Base-by-base conservation (phyloP, 2,113 vertebrate genomes). In the Apodemus speciosus region DNA sequence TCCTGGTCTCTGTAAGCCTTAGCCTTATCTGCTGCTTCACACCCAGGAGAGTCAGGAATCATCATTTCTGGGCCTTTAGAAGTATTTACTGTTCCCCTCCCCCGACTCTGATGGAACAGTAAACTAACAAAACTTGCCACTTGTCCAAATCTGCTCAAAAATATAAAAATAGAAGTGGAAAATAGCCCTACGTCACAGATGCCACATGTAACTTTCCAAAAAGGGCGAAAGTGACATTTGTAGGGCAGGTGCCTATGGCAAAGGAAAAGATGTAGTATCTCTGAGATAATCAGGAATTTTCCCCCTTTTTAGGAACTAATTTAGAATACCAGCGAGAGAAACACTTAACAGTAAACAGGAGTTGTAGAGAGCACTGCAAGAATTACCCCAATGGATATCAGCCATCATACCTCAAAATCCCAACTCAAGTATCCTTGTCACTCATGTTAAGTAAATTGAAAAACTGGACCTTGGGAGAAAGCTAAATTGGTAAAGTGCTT, bases 181-280 rank as follows among this genome's bases (percentile, higher is more conserved):
- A 75, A 91, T 69, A 88, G 21, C 18, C 25, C 56, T 73, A 20
- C 92, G 56, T 85, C 83, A 75, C 68, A 92, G 30, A 81, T 49
- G 27, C 79, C 43, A n/a, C 25, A 51, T 64, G 32, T 8, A 51
- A 23, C 69, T 89, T 89, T 60, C 32, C 27, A 91, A 32, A 91
- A 91, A 35, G 88, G 62, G 85, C n/a, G 93, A 85, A 51, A 58
- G 1, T 89, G n/a, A 91, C 40, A 66, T 25, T 88, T 92, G 35
- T 3, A 60, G 43, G 35, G 40, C 90, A 79, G 43, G 46, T 81
- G 46, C 5, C 43, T 43, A 30, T 87, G 62, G 30, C 66, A 32
- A 93, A n/a, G 46, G 46, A 56, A 83, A 89, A 51, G 6, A 18
- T 77, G 32, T 46, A 58, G 14, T 86, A 38, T 87, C 68, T 94